Percentiles rank a stretch among this genome's conserved stretches.
phyloP scores from a whole-genome alignment of 2,113 vertebrate species.

The Paralichthys olivaceus region DNA sequence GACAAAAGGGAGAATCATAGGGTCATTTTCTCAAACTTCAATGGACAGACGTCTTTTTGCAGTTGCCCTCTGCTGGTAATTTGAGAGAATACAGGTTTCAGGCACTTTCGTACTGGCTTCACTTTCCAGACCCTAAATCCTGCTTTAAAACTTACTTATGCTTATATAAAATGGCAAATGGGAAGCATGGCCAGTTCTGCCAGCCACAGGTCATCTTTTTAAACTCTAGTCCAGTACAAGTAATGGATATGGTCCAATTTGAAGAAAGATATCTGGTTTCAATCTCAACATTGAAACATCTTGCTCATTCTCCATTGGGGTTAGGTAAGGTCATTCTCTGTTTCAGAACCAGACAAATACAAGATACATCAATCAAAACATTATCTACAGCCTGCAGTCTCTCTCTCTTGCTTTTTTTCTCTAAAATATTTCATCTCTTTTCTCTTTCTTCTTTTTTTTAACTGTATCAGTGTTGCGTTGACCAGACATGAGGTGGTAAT shows the following conservation, averaged over 20 bases:
- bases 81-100: too few relatives aligned
- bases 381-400: constrained; percentile 32
- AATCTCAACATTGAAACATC: constrained; percentile 59
- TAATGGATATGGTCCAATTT: constrained; percentile 63
- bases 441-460: constrained; percentile 19
- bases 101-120: too few relatives aligned
- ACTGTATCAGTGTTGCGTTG: constrained; percentile 23
- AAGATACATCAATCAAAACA: constrained; percentile 75
- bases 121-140: too few relatives aligned
- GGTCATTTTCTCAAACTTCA: too few relatives aligned
- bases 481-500: constrained; percentile 71
- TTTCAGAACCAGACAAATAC: constrained; percentile 62
- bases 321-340: constrained; percentile 68
- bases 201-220: constrained; percentile 66
- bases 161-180: constrained; percentile 37
- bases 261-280: constrained; percentile 74
- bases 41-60: too few relatives aligned
- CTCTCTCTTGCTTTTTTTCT: constrained; percentile 27
- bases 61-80: too few relatives aligned
- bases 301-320: constrained; percentile 64
- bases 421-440: not conserved
- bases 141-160: not conserved
- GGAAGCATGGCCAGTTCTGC: constrained; percentile 46
- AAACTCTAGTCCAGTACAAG: constrained; percentile 58
- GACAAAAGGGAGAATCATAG: too few relatives aligned